A percentile compares a stretch with the other conserved stretches of the same genome.
These are phyloP conservation scores for Stenurella melanura DNA, from an alignment of 2,888 invertebrate species.

Conservation along the genomic window DNA sequence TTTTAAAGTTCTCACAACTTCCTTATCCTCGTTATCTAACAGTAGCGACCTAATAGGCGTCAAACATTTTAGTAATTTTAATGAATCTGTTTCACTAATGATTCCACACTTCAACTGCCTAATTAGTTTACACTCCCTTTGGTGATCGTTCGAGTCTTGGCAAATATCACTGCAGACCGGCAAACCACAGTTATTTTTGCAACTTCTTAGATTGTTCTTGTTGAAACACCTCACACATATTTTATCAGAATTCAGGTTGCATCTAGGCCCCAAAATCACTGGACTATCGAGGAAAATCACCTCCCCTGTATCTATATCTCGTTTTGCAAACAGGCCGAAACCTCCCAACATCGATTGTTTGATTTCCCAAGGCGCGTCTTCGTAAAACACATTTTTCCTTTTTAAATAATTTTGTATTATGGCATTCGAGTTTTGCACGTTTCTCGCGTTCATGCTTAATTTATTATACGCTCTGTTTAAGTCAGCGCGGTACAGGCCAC, in stretches of 20 bases:
- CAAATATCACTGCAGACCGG: conserved; percentile 82
- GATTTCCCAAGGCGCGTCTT: conserved; percentile 77
- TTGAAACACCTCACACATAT: conserved; percentile 82
- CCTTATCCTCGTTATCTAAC: conserved; percentile 73
- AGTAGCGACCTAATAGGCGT: conserved; percentile 73
- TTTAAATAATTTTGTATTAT: conserved; percentile 56
- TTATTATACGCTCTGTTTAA: no score
- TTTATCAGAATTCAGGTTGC: conserved; percentile 73
- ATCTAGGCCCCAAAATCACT: conserved; percentile 82
- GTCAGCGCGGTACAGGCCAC: neutral
- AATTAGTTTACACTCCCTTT: conserved; percentile 80
- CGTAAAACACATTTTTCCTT: conserved; percentile 47
- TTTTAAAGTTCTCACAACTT: conserved; percentile 75
- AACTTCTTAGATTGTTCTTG: conserved; percentile 71
- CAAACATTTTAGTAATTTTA: conserved; percentile 69
- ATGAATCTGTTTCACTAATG: neutral
- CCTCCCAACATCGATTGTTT: conserved; percentile 79
- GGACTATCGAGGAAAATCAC: conserved; percentile 83
- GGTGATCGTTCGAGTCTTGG: conserved; percentile 77
- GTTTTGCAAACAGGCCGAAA: conserved; percentile 82
- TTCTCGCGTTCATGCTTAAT: conserved; percentile 39
- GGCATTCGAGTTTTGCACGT: conserved; percentile 48
- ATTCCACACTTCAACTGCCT: conserved; percentile 75
- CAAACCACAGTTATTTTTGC: conserved; percentile 80
- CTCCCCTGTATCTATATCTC: conserved; percentile 81